phyloP scores from a whole-genome alignment of 2,113 vertebrate species.

The Antechinus flavipes region DNA sequence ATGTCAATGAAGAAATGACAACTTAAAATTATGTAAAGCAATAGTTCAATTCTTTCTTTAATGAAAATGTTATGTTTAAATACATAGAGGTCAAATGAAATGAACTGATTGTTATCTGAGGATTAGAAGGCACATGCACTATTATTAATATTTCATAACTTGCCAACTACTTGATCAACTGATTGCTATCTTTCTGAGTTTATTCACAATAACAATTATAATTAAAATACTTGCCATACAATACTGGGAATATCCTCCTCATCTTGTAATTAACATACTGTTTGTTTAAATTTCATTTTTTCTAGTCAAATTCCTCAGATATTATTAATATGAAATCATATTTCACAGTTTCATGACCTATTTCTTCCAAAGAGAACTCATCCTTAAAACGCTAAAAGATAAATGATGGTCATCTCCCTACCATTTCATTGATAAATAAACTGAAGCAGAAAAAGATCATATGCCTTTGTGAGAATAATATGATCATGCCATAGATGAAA shows the following conservation, averaged over 20 bases:
- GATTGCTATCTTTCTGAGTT: conserved; percentile 17
- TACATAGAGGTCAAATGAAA: neutral
- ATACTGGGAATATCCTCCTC: conserved; percentile 47
- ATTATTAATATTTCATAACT: neutral
- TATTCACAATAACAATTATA: conserved; percentile 13
- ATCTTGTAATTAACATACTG: conserved; percentile 21
- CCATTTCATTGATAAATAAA: neutral
- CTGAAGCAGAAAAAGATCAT: neutral
- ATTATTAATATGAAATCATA: conserved; percentile 46
- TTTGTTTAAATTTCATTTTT: conserved; percentile 51
- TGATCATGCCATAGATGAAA: neutral
- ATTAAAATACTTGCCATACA: conserved; percentile 19
- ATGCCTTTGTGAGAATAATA: neutral
- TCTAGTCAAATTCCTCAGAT: conserved; percentile 41
- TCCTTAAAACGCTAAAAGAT: neutral
- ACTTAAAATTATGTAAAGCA: neutral
- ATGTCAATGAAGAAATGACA: neutral
- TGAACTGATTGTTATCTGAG: conserved; percentile 16
- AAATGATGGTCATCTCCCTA: neutral
- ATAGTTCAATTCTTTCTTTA: neutral
- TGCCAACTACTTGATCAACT: neutral
- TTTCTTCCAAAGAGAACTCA: conserved; percentile 28
- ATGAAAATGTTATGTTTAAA: neutral
- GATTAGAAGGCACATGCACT: neutral
- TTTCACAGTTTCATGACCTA: conserved; percentile 45